phyloP scores from a whole-genome alignment of 2,797 vertebrate species.

The Helicolenus hilgendorfi region DNA sequence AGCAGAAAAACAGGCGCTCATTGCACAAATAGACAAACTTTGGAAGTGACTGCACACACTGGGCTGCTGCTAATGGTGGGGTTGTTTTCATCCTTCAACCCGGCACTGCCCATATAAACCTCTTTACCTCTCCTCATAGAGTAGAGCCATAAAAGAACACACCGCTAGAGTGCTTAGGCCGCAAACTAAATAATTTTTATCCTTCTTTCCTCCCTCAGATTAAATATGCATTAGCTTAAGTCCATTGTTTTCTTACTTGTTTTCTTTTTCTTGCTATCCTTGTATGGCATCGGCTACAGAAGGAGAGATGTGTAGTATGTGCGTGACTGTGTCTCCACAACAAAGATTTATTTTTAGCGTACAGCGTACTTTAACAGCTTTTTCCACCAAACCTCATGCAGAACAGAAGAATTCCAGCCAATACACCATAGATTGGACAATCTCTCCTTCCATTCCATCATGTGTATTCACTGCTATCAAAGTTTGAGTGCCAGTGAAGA shows the following conservation, averaged over 20 bases:
- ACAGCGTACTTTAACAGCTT: background rate
- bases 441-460: background rate
- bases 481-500: background rate
- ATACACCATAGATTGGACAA: background rate
- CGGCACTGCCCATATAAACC: background rate
- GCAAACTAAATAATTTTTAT: constrained; percentile 6
- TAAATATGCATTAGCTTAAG: constrained; percentile 37
- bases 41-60: background rate
- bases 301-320: constrained; percentile 9
- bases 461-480: background rate
- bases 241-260: constrained; percentile 43
- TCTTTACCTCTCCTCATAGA: background rate
- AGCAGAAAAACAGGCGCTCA: background rate
- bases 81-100: constrained; percentile 21
- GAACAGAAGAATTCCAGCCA: background rate
- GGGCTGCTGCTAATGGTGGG: background rate
- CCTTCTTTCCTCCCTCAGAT: constrained; percentile 14
- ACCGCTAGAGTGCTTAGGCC: background rate
- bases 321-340: constrained; percentile 46
- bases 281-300: background rate
- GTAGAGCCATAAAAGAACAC: constrained; percentile 23
- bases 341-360: constrained; percentile 33
- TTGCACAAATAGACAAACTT: background rate
- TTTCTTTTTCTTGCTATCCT: background rate
- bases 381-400: background rate